Evolutionary conservation across 2,113 vertebrate genomes (phyloP), one percentile per base, ranked within the genome.

Genomic region (Clarias magur): DNA sequence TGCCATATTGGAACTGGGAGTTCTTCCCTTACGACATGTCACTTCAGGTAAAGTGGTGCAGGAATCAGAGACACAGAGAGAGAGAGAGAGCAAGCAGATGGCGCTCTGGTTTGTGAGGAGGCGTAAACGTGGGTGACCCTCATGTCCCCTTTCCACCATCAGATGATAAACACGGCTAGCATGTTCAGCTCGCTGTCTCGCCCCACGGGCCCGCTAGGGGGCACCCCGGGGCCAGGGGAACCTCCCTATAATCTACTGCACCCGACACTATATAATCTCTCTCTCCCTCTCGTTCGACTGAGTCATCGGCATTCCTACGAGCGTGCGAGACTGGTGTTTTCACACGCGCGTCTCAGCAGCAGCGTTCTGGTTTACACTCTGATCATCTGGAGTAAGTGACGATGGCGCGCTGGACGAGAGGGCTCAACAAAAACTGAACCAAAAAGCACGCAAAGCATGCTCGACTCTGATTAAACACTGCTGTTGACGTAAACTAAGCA

Each of bases 41-140:
- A 30, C n/a, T 70, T 70, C 67, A 70, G 15, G 15, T 70, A 34
- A 17, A 17, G 67, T 34, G 67, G 27, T 70, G 27, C 1, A 34
- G 11, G 65, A 12, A 15, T 12, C n/a, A 67, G 13, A n/a, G n/a
- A n/a, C n/a, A n/a, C n/a, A n/a, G n/a, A n/a, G n/a, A n/a, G n/a
- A n/a, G n/a, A n/a, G n/a, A n/a, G 63, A 10, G 25, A 63, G 23
- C 27, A 53, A 88, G 79, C 84, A 90, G 88, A 87, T 68, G 84
- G 85, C 83, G 80, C 88, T 70, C 42, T 72, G 17, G 72, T 85
- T 67, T 56, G 83, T 19, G 70, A 73, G 42, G 42, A 19, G 34
- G 70, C 21, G 8, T 42, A 73, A 38, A 42, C 8, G 21, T 25
- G 11, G 72, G 38, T 75, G 72, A 53, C 72, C 72, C 42, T 23